Percentiles rank a stretch among this genome's conserved stretches.
Evolutionary conservation across 2,888 invertebrate species (phyloP).

Genomic region (Ophion ventricosus): DNA sequence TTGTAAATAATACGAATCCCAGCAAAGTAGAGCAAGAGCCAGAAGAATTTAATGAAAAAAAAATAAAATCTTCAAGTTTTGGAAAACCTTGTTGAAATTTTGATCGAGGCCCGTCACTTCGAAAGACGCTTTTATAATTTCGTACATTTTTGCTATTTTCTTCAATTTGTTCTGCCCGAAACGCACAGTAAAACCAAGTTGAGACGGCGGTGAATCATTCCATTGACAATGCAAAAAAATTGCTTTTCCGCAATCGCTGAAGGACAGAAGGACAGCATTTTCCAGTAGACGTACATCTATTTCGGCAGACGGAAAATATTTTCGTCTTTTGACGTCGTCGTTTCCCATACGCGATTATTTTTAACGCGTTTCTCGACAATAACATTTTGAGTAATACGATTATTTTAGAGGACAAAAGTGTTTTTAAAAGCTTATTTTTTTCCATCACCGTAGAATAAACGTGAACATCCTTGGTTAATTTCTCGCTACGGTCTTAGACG

Average conservation of each 20-base stretch:
- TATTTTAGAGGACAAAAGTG: background rate
- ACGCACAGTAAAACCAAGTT: too few relatives aligned
- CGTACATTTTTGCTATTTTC: too few relatives aligned
- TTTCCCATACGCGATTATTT: background rate
- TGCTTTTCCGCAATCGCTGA: slow-evolving; percentile 35
- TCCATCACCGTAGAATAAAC: background rate
- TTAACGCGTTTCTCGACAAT: background rate
- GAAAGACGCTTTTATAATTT: too few relatives aligned
- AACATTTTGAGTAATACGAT: background rate
- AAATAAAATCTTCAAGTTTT: too few relatives aligned
- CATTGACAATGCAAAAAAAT: too few relatives aligned
- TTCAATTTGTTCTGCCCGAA: too few relatives aligned
- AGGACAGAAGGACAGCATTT: slow-evolving; percentile 64
- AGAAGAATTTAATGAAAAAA: too few relatives aligned
- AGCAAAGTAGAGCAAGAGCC: too few relatives aligned
- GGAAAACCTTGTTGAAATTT: too few relatives aligned
- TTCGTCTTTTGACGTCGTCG: background rate
- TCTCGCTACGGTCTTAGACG: slow-evolving; percentile 15
- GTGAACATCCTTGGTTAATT: background rate
- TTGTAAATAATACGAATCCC: too few relatives aligned
- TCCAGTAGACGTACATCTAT: slow-evolving; percentile 50
- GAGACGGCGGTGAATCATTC: too few relatives aligned
- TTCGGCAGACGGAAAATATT: background rate
- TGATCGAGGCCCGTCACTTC: too few relatives aligned
- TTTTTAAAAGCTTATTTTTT: background rate